Conservation (phyloP, 2,797 vertebrate genomes). For the Siniperca obscura region DNA sequence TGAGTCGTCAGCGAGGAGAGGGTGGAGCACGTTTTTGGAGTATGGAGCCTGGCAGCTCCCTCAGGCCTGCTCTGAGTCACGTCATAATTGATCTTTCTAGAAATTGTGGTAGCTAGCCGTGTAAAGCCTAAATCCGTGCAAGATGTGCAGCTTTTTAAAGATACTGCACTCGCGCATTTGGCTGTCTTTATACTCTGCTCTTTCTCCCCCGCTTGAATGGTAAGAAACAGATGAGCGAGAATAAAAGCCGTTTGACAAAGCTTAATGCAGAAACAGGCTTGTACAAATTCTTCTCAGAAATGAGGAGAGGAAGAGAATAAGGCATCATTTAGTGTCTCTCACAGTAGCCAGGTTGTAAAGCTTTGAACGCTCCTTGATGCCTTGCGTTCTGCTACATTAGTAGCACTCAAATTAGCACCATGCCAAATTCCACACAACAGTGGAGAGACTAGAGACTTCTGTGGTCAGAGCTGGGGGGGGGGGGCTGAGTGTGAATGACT, state of each 20-base stretch:
- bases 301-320: slow-evolving; percentile 49
- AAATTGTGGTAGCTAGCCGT: slow-evolving; percentile 81
- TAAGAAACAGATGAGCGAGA: slow-evolving; percentile 54
- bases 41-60: slow-evolving; percentile 81
- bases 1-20: slow-evolving; percentile 77
- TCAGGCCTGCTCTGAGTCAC: slow-evolving; percentile 84
- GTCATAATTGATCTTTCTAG: slow-evolving; percentile 86
- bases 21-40: slow-evolving; percentile 78
- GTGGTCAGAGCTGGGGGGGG: slow-evolving; percentile 34
- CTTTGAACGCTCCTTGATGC: slow-evolving; percentile 52
- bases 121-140: slow-evolving; percentile 82
- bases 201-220: slow-evolving; percentile 57
- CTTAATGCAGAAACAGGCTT: slow-evolving; percentile 56
- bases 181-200: slow-evolving; percentile 59
- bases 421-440: slow-evolving; percentile 78
- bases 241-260: slow-evolving; percentile 59
- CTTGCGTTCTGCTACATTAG: slow-evolving; percentile 66
- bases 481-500: slow-evolving; percentile 52
- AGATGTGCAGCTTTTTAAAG: slow-evolving; percentile 79
- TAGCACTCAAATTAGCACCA: slow-evolving; percentile 68
- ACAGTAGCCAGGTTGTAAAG: slow-evolving; percentile 43
- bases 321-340: slow-evolving; percentile 50
- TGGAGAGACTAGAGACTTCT: slow-evolving; percentile 65
- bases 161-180: slow-evolving; percentile 54
- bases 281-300: slow-evolving; percentile 60